Evolutionary conservation across 2,797 vertebrate genomes (phyloP), one percentile per base, ranked within the genome.

Genomic region (Microctenopoma lineatum): DNA sequence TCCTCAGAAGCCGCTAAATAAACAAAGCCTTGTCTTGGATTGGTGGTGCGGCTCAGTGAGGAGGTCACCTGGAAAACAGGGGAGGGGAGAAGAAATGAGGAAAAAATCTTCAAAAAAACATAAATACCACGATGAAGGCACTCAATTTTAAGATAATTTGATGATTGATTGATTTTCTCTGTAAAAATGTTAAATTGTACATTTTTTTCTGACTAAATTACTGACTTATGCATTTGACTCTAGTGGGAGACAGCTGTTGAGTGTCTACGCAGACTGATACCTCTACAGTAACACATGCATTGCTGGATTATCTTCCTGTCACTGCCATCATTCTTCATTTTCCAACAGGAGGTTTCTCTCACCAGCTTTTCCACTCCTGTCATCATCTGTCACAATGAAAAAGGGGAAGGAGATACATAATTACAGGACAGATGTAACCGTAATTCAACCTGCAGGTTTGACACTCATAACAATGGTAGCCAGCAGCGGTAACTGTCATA

Each of bases 1-100:
- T 77, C 53, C 59, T 63, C 66, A 81, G 72, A 69, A 70, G 82
- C 85, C 55, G 59, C 89, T 89, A 84, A 86, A 86, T 76, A 89
- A 87, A 89, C 84, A 82, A 66, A 86, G 77, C 58, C 62, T 79
- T 74, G 71, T 80, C 60, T 85, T 77, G 56, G 50, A 54, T 48
- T 69, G 63, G 66, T 21, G 68, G 66, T 71, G 68, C 1, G 11
- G 78, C 83, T 88, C 84, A 81, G 72, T 14, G 71, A 70, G 62
- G 64, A 51, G 52, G 73, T 76, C 83, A 80, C 80, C 84, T 86
- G 80, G 72, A 90, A 85, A 81, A 79, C 55, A 27, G 54, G 47
- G 41, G 34, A 46, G 41, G 46, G 26, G 50, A 39, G 29, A 32
- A 32, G 29, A 34, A 63, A 38, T 0, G 36, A 47, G 7, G 34